Evolutionary conservation across 2,888 invertebrate species (phyloP).

Genomic region (Eucera pruinosa): DNA sequence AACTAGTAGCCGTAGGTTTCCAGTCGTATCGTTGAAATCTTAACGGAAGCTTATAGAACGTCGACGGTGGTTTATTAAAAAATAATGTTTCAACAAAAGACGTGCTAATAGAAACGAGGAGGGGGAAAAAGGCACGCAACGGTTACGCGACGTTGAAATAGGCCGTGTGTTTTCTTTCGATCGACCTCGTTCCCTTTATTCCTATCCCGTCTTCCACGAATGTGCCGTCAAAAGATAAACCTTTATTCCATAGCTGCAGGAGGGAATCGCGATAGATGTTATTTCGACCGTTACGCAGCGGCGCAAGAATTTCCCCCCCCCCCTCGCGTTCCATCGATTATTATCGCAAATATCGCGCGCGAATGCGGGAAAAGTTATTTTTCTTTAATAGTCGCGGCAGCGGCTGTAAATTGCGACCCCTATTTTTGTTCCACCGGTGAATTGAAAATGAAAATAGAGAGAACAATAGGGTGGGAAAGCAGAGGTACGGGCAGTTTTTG

Average conservation of each 20-base stretch:
- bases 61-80: conserved; percentile 17
- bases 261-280: conserved; percentile 17
- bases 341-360: no score
- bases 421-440: not conserved
- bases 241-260: conserved; percentile 1
- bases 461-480: not conserved
- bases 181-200: conserved; percentile 52
- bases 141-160: conserved; percentile 21
- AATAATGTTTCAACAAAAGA: conserved; percentile 21
- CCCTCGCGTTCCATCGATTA: no score
- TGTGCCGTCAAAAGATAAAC: conserved; percentile 38
- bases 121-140: not conserved
- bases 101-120: not conserved
- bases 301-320: no score
- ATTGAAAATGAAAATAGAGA: not conserved
- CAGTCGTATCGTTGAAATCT: not conserved
- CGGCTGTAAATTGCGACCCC: no score
- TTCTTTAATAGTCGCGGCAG: no score
- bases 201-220: conserved; percentile 10
- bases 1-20: no score
- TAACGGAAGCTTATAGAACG: not conserved
- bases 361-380: no score
- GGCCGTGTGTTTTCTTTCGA: conserved; percentile 66
- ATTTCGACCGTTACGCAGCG: not conserved
- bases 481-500: not conserved